phyloP scores from a whole-genome alignment of 2,888 invertebrate species.

The Amiota minor region DNA sequence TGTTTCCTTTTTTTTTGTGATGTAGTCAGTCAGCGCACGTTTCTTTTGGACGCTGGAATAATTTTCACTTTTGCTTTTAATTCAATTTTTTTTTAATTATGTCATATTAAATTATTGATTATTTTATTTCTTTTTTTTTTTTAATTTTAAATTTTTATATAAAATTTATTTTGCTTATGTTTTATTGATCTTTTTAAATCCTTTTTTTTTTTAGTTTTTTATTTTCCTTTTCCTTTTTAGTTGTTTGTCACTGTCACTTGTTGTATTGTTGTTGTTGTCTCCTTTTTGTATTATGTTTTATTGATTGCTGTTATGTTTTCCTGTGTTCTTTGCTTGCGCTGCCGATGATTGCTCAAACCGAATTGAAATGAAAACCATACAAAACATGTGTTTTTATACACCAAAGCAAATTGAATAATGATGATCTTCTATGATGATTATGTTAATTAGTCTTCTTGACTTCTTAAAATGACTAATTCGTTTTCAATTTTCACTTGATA shows the following conservation, averaged over 20 bases:
- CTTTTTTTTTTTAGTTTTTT: background rate
- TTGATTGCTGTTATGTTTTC: background rate
- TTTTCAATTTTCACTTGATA: background rate
- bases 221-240: background rate
- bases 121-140: background rate
- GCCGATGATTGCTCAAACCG: background rate
- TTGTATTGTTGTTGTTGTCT: background rate
- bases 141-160: background rate
- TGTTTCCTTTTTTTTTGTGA: background rate
- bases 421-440: background rate
- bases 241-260: background rate
- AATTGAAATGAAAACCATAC: background rate
- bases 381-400: slow-evolving; percentile 17
- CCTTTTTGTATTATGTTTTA: background rate
- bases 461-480: background rate
- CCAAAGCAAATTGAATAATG: background rate
- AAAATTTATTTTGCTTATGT: too few relatives aligned
- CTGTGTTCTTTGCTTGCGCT: background rate
- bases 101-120: slow-evolving; percentile 2
- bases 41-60: slow-evolving; percentile 47
- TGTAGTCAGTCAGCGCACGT: background rate
- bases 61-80: slow-evolving; percentile 51
- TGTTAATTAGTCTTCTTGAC: background rate
- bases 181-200: too few relatives aligned
- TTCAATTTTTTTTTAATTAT: slow-evolving; percentile 3